Evolutionary conservation across 2,888 invertebrate genomes (phyloP).

Genomic region (Sericinus montela): DNA sequence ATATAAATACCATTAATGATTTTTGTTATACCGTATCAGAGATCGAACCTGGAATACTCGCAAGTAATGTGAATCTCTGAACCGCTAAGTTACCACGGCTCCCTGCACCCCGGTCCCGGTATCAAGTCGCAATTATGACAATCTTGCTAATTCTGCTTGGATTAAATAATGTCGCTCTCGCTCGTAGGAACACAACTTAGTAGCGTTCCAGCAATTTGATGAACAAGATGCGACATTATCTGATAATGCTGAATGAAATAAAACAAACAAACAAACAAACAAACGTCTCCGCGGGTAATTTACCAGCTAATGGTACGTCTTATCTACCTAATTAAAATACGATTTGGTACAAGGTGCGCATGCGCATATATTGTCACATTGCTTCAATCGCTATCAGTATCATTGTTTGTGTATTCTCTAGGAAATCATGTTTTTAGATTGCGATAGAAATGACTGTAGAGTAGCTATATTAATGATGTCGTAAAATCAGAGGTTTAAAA

Average conservation of each 20-base stretch:
- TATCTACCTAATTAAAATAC: conserved; percentile 75
- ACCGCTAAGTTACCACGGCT: too few species aligned
- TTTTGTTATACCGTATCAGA: too few species aligned
- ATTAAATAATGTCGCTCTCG: conserved; percentile 9
- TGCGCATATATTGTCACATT: conserved; percentile 53
- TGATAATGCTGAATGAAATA: conserved; percentile 69
- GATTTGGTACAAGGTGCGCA: conserved; percentile 60
- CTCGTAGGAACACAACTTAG: conserved; percentile 26
- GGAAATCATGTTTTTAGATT: conserved; percentile 30
- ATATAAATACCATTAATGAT: too few species aligned
- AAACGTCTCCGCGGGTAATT: conserved; percentile 63
- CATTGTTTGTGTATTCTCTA: conserved; percentile 39
- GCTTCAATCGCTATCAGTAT: conserved; percentile 53
- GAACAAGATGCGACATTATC: conserved; percentile 62
- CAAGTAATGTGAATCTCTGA: too few species aligned
- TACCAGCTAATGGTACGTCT: conserved; percentile 66
- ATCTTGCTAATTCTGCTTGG: too few species aligned
- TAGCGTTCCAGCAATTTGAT: conserved; percentile 56
- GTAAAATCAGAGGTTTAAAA: conserved; percentile 14
- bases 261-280: too few species aligned
- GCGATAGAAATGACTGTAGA: conserved; percentile 40
- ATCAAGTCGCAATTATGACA: too few species aligned
- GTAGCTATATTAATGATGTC: conserved; percentile 26
- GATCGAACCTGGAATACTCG: too few species aligned
- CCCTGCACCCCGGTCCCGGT: too few species aligned